Conservation (phyloP, 2,888 invertebrate genomes). For the Parasteatoda lunata region DNA sequence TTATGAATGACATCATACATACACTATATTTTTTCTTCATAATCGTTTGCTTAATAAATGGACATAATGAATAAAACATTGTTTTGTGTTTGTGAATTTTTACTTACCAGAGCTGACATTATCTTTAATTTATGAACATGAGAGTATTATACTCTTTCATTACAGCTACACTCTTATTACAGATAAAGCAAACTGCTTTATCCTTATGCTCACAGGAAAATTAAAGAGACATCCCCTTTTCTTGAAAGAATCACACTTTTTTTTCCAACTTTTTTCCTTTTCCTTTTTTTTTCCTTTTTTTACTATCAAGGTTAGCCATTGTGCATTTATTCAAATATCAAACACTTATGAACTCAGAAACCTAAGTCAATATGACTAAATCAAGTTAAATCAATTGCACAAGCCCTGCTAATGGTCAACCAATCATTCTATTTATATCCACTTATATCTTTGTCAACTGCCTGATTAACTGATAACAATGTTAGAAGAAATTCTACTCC, state of each 20-base stretch:
- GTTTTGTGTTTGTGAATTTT: neutral
- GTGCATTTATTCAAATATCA: neutral
- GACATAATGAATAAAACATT: neutral
- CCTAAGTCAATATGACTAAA: neutral
- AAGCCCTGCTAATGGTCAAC: neutral
- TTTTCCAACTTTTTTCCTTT: neutral
- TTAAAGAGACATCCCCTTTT: neutral
- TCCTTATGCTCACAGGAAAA: neutral
- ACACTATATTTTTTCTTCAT: neutral
- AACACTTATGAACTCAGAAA: neutral
- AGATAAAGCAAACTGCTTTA: neutral
- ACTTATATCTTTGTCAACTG: neutral
- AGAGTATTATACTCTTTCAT: neutral
- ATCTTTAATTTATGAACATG: neutral
- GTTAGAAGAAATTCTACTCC: neutral
- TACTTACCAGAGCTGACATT: neutral
- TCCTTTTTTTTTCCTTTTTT: too few relatives aligned
- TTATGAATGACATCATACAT: neutral
- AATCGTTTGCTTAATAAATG: neutral
- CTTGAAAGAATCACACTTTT: neutral
- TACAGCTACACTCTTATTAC: neutral
- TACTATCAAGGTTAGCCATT: neutral
- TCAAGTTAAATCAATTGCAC: neutral
- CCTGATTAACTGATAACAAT: neutral
- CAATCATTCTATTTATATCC: neutral